Base-by-base conservation (phyloP, 2,113 vertebrate species). In the Triplophysa rosa region DNA sequence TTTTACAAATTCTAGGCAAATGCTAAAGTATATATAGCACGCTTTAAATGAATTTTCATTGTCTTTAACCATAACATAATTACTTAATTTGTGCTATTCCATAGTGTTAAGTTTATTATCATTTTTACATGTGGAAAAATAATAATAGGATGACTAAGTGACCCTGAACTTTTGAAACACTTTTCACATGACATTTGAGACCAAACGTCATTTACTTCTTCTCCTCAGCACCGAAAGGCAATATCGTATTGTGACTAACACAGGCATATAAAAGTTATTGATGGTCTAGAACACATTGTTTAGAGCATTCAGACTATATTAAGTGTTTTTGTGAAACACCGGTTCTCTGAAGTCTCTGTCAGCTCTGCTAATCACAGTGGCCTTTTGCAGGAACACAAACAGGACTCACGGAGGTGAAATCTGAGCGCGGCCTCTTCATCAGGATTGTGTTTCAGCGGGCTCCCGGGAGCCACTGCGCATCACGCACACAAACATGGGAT, bases 391-490 rank as follows among this genome's bases (percentile, higher is more conserved):
- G 17, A 40, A 42, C 54, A 63, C 81, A 77, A 68, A 81, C 81
- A 74, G 64, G 49, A 67, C 47, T 79, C 29, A 54, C 64, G 45
- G 74, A 66, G 33, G 69, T 45, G 81, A 86, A 86, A 86, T 65
- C 67, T 12, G 74, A 84, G 74, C 19, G 49, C n/a, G 69, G 33
- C 63, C 56, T 75, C 68, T 21, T 63, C 14, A 2, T 29, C 37
- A 16, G 71, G 84, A 82, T 86, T 72, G 58, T 16, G 64, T 85
- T 85, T 85, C 84, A 81, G 54, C 67, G 23, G 62, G 74, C 78
- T 76, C 67, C 66, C 67, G 52, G 40, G 63, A 79, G 73, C 72
- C 19, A 62, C 24, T 3, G 49, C 10, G 26, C 75, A 21, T 21
- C 54, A 42, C 72, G 24, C 16, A 63, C 26, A 67, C 72, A 52